Base-by-base conservation (phyloP, 2,888 invertebrate genomes). In the Pseudococcus jackbeardsleyi region DNA sequence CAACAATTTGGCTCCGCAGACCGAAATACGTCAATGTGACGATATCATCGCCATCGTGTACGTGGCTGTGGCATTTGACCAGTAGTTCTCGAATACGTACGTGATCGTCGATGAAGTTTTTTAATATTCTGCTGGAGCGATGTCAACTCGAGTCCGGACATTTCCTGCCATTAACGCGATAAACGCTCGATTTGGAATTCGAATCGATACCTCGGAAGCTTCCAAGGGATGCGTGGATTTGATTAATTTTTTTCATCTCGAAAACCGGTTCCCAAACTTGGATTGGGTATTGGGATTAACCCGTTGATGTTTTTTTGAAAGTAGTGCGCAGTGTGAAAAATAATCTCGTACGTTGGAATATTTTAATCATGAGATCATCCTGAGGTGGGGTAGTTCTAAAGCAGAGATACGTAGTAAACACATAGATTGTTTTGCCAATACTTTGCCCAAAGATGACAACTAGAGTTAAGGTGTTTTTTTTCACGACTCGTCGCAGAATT, bases 161-260 rank as follows among this genome's bases (percentile, higher is more conserved):
- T 59, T 59, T 59, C 59, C 59, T 59, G 59, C 59, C 59, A 59
- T 59, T 59, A 59, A 59, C 19, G 59, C 59, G 19, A 59, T 59
- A 19, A 59, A 59, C 19, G 54, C 4, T 19, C 6, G 19, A 5
- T 50, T 59, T 59, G 3, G 59, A 59, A 59, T 59, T 59, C 19
- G 11, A 59, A 19, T 3, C 19, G 8, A 19, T 59, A 1, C 0
- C 15, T 59, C 59, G 59, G 59, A 19, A 59, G 59, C 59, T 59
- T 6, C 5, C 7, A 19, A 59, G 59, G 59, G 59, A 59, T 59
- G 5, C 59, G 19, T 59, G 4, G 26, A 33, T 6, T 59, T 59
- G n/a, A 6, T 33, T 2, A 19, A 59, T 59, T 59, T 59, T 59
- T 59, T 59, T 59, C n/a, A 5, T 9, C 17, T 33, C 26, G 26